Percentiles rank a stretch among this genome's conserved stretches.
Evolutionary conservation across 1,140 invertebrate species (phyloP).

Genomic region (Solenopsis fugax): DNA sequence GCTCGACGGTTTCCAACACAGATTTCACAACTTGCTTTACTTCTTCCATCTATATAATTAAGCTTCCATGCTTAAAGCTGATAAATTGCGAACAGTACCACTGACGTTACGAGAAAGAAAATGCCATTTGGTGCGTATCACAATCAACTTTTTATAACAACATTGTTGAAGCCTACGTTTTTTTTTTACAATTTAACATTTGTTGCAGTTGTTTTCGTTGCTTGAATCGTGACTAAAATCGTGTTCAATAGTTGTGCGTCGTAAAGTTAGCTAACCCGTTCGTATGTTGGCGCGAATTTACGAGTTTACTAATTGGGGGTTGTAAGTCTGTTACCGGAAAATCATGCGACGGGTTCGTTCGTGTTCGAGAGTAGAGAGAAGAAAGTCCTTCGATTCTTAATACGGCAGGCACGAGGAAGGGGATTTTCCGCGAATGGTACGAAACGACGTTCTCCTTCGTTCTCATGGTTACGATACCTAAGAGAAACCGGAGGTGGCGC

Average conservation of each 20-base stretch:
- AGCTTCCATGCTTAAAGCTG: conserved; percentile 1
- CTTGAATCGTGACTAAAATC: neutral
- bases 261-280: conserved; percentile 18
- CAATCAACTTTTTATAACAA: neutral
- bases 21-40: conserved; percentile 49
- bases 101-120: conserved; percentile 19
- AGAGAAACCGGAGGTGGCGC: conserved; percentile 69
- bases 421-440: conserved; percentile 40
- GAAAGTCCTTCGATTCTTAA: conserved; percentile 61
- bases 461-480: conserved; percentile 54
- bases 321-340: conserved; percentile 64
- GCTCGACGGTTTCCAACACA: conserved; percentile 52
- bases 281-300: conserved; percentile 19
- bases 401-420: conserved; percentile 29
- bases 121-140: neutral
- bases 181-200: neutral
- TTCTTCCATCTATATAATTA: conserved; percentile 35
- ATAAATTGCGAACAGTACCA: conserved; percentile 1
- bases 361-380: neutral
- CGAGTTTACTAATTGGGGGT: neutral
- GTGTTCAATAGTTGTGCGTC: neutral
- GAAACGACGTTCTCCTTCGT: conserved; percentile 52
- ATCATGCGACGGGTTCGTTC: conserved; percentile 70
- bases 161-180: neutral
- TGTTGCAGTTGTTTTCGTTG: neutral